phyloP scores from a whole-genome alignment of 2,797 vertebrate species.

The Argentina silus region DNA sequence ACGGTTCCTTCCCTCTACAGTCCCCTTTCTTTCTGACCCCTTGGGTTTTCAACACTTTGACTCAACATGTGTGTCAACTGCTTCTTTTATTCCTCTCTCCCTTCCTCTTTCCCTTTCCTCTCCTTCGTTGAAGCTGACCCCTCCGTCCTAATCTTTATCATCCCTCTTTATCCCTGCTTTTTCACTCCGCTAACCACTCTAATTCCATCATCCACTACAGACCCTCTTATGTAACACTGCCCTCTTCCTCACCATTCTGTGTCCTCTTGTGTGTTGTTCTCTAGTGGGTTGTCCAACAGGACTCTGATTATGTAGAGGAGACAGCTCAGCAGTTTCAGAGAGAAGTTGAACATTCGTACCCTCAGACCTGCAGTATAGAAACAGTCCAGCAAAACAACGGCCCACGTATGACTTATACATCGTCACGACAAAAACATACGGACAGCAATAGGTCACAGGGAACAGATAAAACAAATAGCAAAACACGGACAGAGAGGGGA shows the following conservation, averaged over 20 bases:
- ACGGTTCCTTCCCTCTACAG: neutral
- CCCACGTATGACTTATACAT: neutral
- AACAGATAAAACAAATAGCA: constrained; percentile 32
- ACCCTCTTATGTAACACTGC: neutral
- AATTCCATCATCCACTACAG: constrained; percentile 31
- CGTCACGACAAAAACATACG: neutral
- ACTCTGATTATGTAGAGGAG: constrained; percentile 86
- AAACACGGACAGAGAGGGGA: constrained; percentile 46
- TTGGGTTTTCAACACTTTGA: constrained; percentile 2
- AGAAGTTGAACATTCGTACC: constrained; percentile 87
- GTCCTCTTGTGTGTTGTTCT: constrained; percentile 62
- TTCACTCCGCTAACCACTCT: neutral
- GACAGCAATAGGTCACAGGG: constrained; percentile 5
- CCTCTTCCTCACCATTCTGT: constrained; percentile 69
- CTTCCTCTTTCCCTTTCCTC: constrained; percentile 2
- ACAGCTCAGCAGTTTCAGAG: constrained; percentile 86
- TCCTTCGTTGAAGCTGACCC: constrained; percentile 26
- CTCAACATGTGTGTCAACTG: neutral
- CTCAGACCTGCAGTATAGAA: constrained; percentile 77
- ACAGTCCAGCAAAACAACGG: neutral
- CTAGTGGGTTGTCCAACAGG: constrained; percentile 81
- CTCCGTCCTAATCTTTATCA: neutral
- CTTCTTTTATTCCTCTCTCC: too few species aligned
- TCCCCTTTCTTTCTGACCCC: neutral
- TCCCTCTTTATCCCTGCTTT: neutral